A percentile compares a stretch with the other conserved stretches of the same genome.
These are phyloP conservation scores for Pseudomyrmex dendroicus DNA, from an alignment of 1,140 invertebrate genomes.

Conservation along the genomic window DNA sequence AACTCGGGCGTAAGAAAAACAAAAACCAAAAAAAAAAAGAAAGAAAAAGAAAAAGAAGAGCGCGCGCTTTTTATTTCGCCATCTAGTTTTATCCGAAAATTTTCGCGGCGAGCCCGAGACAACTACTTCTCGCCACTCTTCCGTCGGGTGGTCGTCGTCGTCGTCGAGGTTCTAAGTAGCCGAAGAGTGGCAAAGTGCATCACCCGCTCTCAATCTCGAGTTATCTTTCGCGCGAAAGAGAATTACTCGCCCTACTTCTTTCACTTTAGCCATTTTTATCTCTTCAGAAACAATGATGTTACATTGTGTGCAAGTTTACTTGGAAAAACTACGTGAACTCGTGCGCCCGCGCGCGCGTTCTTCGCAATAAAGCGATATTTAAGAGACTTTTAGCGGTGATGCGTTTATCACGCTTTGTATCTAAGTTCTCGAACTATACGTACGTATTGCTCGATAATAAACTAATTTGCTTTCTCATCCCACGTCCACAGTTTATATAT, in stretches of 20 bases:
- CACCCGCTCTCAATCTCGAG: conserved; percentile 54
- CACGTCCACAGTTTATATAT: background rate
- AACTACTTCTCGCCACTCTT: conserved; percentile 18
- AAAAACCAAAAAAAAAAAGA: conserved; percentile 3
- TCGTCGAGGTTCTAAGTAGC: conserved; percentile 30
- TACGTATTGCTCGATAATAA: background rate
- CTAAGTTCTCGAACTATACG: background rate
- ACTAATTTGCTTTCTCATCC: background rate
- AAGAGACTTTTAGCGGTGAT: background rate
- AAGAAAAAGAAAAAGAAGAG: no score
- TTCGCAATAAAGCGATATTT: conserved; percentile 2
- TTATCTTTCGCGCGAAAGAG: conserved; percentile 50
- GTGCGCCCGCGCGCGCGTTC: no score
- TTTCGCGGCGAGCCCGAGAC: conserved; percentile 46
- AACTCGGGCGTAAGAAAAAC: background rate
- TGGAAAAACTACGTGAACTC: conserved; percentile 2
- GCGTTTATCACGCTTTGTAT: background rate
- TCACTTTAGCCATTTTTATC: conserved; percentile 47
- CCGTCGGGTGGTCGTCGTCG: background rate
- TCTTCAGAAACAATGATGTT: conserved; percentile 27
- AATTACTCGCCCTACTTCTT: conserved; percentile 51
- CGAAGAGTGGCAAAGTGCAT: conserved; percentile 50
- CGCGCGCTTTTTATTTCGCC: conserved; percentile 40
- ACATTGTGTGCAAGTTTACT: conserved; percentile 11
- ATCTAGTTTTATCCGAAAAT: conserved; percentile 46